phyloP scores from a whole-genome alignment of 2,113 vertebrate genomes.

The Tretioscincus oriximinensis region DNA sequence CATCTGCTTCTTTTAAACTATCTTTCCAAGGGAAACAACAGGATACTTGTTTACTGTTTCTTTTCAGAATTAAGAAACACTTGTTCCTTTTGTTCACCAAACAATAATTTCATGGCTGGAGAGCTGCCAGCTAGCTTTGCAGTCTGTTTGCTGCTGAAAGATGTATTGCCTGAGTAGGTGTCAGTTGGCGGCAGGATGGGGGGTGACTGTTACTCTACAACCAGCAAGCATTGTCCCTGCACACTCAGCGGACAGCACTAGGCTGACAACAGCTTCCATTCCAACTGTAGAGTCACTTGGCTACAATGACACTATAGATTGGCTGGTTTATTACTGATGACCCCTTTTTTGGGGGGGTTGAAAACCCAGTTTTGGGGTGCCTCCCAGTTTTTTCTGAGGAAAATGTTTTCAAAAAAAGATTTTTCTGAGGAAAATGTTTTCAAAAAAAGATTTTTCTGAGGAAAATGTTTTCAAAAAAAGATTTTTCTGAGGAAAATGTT shows the following conservation, averaged over 20 bases:
- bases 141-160: slow-evolving; percentile 8
- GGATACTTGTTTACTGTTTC: slow-evolving; percentile 24
- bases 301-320: not conserved
- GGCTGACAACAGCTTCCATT: slow-evolving; percentile 16
- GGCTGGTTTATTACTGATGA: not conserved
- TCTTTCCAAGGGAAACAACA: slow-evolving; percentile 19
- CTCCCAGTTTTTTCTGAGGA: too few species aligned
- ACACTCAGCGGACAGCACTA: not conserved
- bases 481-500: too few species aligned
- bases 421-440: too few species aligned
- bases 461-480: too few species aligned
- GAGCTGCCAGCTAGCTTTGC: not conserved
- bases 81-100: slow-evolving; percentile 13
- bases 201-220: slow-evolving; percentile 11
- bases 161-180: slow-evolving; percentile 5
- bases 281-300: not conserved
- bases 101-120: slow-evolving; percentile 17
- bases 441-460: too few species aligned
- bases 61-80: slow-evolving; percentile 37
- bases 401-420: too few species aligned
- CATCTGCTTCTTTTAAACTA: slow-evolving; percentile 18
- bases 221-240: slow-evolving; percentile 2
- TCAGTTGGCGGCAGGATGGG: slow-evolving; percentile 19
- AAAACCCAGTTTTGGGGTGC: too few species aligned
- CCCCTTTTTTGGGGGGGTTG: too few species aligned